Evolutionary conservation across 2,113 vertebrate genomes (phyloP), one percentile per base, ranked within the genome.

Genomic region (Spheniscus mendiculus): DNA sequence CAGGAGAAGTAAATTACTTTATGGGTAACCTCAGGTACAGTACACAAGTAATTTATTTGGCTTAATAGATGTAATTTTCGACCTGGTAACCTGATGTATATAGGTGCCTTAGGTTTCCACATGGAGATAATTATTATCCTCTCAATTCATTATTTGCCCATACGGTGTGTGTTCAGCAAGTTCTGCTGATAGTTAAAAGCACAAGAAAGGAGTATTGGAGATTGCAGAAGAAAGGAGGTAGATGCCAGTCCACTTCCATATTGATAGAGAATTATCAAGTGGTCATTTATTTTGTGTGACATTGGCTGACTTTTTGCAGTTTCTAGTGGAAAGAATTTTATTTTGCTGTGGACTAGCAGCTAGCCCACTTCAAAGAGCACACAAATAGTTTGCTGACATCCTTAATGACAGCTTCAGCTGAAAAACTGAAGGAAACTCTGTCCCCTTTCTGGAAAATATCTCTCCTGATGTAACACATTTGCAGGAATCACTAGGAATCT

Each of bases 1-100:
- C 83, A 87, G 87, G 91, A 78, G 53, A 12, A 93, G 30, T 96
- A 93, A 97, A 98, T 97, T 97, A 70, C 67, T 93, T 87, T 93
- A 91, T 95, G 77, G 82, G 95, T 98, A 97, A 95, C 66, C 73
- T 88, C 70, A 79, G 52, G 13, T 83, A 66, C 36, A 63, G 55
- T 36, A 86, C 21, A 80, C 61, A 65, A 52, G 40, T 79, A 89
- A 87, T 78, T 96, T 95, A 90, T 73, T 93, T 95, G 89, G 56
- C 72, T 95, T 89, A 93, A 80, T 40, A 90, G 30, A 91, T 62
- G 20, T 44, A 55, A 45, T 89, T 91, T 97, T 95, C 10, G 6
- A 6, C 38, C 92, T 72, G 38, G 17, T 82, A 92, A 83, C 19
- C 65, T 87, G 56, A 63, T 77, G 49, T 72, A 19, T 83, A 40